Evolutionary conservation across 2,888 invertebrate genomes (phyloP).

Genomic region (Malachius bipustulatus): DNA sequence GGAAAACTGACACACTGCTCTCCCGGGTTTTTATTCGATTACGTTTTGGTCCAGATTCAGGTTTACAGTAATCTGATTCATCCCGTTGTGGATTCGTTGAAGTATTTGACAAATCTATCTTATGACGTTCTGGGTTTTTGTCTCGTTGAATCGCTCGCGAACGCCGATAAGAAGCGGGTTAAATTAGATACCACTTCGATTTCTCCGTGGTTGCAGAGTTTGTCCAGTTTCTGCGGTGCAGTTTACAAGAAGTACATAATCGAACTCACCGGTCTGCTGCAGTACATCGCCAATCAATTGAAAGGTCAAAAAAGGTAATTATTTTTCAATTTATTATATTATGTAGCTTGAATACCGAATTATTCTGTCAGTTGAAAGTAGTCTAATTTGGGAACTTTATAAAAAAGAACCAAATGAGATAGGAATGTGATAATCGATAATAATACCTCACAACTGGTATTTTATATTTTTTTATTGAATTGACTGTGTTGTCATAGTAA

Average conservation of each 20-base stretch:
- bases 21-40: conserved; percentile 92
- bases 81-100: conserved; percentile 95
- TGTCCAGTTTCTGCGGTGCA: conserved; percentile 90
- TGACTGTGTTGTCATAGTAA: too few species aligned
- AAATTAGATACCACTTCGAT: conserved; percentile 86
- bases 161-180: conserved; percentile 62
- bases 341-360: too few species aligned
- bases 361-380: too few species aligned
- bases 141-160: conserved; percentile 81
- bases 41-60: conserved; percentile 45
- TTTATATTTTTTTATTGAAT: too few species aligned
- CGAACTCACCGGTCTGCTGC: conserved; percentile 87
- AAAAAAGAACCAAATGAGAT: too few species aligned
- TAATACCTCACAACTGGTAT: too few species aligned
- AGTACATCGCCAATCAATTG: conserved; percentile 94
- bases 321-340: conserved; percentile 4
- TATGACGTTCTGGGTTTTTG: conserved; percentile 95
- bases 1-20: conserved; percentile 96
- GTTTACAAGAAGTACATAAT: conserved; percentile 96
- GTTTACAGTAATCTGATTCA: conserved; percentile 38
- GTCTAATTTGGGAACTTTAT: too few species aligned
- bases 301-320: conserved; percentile 86
- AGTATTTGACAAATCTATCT: conserved; percentile 88
- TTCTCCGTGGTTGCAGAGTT: conserved; percentile 86
- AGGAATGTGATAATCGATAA: too few species aligned